phyloP scores from a whole-genome alignment of 53 echinoderm and acorn worm genomes.

The Apostichopus leukothele region DNA sequence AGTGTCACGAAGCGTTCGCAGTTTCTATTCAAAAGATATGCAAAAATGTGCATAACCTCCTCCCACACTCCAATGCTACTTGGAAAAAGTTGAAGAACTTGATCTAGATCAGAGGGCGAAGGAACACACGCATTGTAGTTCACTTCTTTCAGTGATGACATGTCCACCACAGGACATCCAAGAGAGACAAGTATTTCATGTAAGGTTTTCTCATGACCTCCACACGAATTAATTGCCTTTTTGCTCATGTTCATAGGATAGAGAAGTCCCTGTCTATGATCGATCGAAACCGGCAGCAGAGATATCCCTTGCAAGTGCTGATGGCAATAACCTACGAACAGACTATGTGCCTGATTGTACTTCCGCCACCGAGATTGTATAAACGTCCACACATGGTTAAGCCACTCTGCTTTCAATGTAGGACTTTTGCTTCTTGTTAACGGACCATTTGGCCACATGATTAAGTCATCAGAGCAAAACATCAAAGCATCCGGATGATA shows the following conservation, averaged over 20 bases:
- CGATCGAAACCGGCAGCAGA: neutral
- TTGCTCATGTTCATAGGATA: neutral
- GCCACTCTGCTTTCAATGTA: neutral
- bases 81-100: neutral
- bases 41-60: neutral
- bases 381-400: neutral
- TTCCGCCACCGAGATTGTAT: neutral
- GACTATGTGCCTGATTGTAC: neutral
- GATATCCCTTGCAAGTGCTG: neutral
- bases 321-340: neutral
- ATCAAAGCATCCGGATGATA: neutral
- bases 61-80: neutral
- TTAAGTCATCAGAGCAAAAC: neutral
- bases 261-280: neutral
- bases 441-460: constrained; percentile 7
- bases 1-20: neutral
- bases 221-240: neutral
- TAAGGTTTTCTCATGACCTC: neutral
- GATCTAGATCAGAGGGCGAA: neutral
- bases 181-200: neutral
- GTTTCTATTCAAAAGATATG: neutral
- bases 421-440: neutral
- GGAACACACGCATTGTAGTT: too few species aligned
- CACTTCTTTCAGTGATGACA: neutral
- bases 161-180: constrained; percentile 1